These are phyloP conservation scores for Sitta europaea DNA, from an alignment of 2,113 vertebrate species.

Conservation along the genomic window DNA sequence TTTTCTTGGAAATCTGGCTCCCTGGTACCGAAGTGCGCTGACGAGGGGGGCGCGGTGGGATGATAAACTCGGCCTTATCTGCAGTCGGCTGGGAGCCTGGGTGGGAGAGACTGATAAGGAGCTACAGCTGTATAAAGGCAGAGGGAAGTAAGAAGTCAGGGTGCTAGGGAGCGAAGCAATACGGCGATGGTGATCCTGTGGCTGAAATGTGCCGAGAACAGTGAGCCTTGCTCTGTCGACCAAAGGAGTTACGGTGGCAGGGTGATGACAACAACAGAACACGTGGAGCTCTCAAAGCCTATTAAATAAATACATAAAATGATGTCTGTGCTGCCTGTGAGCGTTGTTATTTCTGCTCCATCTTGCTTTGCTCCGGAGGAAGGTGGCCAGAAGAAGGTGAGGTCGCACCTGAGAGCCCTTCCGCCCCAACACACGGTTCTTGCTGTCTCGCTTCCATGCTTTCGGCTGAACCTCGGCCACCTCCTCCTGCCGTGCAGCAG, in stretches of 20 bases:
- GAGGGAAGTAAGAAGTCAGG: neutral
- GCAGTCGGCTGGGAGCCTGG: neutral
- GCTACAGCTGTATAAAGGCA: neutral
- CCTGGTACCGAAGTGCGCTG: neutral
- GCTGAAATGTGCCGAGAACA: neutral
- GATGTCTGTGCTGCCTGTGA: neutral
- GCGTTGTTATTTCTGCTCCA: neutral
- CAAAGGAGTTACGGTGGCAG: neutral
- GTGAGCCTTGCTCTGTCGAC: neutral
- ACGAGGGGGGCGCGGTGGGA: neutral
- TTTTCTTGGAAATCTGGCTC: neutral
- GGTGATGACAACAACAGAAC: neutral
- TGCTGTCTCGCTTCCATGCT: accelerated
- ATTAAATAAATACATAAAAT: neutral
- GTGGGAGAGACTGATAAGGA: neutral
- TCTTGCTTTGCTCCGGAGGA: neutral
- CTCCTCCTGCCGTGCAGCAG: neutral
- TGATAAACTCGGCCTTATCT: neutral
- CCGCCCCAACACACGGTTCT: accelerated
- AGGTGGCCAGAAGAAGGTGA: neutral
- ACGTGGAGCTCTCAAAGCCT: neutral
- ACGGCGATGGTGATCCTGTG: neutral
- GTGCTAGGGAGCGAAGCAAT: no score
- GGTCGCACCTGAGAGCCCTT: neutral
- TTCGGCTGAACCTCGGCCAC: accelerated